These are phyloP conservation scores for Phylloscopus whistleri DNA, from an alignment of 2,113 vertebrate genomes.

Conservation along the genomic window DNA sequence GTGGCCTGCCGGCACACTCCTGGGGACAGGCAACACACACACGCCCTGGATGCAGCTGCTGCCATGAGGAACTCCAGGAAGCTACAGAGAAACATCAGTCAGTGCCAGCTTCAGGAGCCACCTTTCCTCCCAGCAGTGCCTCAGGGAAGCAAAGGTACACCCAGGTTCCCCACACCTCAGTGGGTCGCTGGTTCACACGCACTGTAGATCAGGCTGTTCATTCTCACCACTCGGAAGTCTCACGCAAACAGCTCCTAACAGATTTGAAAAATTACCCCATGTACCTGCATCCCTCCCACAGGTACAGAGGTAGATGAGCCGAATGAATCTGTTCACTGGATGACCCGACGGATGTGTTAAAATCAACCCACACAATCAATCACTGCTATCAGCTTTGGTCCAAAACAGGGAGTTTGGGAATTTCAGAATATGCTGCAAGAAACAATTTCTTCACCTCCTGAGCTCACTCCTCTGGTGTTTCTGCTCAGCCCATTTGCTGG, in stretches of 20 bases:
- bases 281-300: neutral
- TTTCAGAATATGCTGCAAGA: neutral
- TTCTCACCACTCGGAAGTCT: neutral
- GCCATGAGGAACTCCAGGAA: rapidly evolving
- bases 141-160: neutral
- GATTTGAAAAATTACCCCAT: slow-evolving; percentile 8
- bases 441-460: neutral
- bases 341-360: neutral
- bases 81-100: neutral
- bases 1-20: neutral
- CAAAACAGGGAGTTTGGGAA: neutral
- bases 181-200: neutral
- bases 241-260: neutral
- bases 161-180: neutral
- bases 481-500: neutral
- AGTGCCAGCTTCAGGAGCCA: neutral
- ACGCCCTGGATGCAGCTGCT: neutral
- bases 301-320: neutral
- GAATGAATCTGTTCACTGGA: neutral
- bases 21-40: neutral
- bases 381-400: neutral
- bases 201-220: neutral
- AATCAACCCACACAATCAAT: slow-evolving; percentile 21
- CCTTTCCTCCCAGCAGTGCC: neutral
- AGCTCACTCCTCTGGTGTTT: neutral